Evolutionary conservation across 2,113 vertebrate species (phyloP).

Genomic region (Cyphomyrus discorhynchus): DNA sequence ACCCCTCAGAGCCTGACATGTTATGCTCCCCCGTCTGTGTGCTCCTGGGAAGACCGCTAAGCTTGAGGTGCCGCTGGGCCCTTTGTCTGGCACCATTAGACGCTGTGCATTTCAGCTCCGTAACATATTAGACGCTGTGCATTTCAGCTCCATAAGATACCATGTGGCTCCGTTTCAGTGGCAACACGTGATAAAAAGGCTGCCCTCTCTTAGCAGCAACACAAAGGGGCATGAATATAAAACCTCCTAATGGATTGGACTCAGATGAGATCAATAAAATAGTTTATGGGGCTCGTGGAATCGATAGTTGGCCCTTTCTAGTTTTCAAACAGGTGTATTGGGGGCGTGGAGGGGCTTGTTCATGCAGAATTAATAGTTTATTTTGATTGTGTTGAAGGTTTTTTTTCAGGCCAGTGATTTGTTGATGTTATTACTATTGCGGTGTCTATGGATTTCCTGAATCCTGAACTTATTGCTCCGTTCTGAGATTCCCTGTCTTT

Average conservation of each 20-base stretch:
- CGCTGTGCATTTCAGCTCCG: no score
- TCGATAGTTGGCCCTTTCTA: conserved; percentile 32
- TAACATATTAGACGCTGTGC: background rate
- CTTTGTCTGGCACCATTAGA: conserved; percentile 11
- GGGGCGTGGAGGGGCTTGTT: background rate
- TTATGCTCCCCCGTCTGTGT: background rate
- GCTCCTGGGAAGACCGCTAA: conserved; percentile 8
- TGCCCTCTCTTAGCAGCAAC: conserved; percentile 8
- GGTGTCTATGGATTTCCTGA: background rate
- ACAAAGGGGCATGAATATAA: conserved; percentile 37
- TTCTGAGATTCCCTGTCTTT: background rate
- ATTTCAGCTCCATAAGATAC: background rate
- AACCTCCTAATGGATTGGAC: conserved; percentile 40
- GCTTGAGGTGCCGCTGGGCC: conserved; percentile 18
- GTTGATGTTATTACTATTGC: background rate
- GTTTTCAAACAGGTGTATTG: conserved; percentile 13
- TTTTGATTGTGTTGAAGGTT: background rate
- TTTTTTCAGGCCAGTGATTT: background rate
- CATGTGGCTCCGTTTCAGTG: background rate
- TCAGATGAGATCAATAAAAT: conserved; percentile 41
- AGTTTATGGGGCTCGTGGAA: conserved; percentile 41
- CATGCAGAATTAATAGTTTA: background rate
- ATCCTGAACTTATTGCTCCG: background rate
- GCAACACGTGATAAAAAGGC: background rate
- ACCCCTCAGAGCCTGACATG: conserved; percentile 29